Conservation (phyloP, 2,797 vertebrate genomes). For the Eurystomus glaucurus region DNA sequence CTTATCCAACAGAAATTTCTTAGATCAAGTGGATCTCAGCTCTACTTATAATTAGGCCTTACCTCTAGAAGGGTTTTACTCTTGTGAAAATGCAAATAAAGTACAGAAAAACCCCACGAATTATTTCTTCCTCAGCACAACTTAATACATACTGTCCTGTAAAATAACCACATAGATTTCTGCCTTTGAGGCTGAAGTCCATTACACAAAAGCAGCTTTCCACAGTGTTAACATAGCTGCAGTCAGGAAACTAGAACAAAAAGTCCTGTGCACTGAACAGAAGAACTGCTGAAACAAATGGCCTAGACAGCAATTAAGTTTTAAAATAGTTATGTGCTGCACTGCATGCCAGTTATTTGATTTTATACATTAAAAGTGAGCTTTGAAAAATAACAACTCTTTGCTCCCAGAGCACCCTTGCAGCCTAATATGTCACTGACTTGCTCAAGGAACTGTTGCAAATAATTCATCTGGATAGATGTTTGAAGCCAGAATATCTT, state of each 20-base stretch:
- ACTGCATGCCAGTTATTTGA: background rate
- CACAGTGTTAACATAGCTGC: background rate
- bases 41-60: background rate
- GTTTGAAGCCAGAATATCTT: background rate
- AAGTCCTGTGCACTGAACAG: slow-evolving; percentile 49
- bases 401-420: background rate
- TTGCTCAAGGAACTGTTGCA: slow-evolving; percentile 20
- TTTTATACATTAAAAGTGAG: slow-evolving; percentile 18
- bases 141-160: background rate
- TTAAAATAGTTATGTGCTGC: slow-evolving; percentile 26
- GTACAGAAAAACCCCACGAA: background rate
- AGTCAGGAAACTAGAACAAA: slow-evolving; percentile 55
- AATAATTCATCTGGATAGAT: slow-evolving; percentile 21
- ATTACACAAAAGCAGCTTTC: background rate
- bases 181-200: slow-evolving; percentile 3
- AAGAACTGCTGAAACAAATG: background rate
- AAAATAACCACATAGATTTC: slow-evolving; percentile 18
- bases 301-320: slow-evolving; percentile 35
- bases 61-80: background rate
- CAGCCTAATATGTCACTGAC: background rate
- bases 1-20: background rate
- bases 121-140: background rate
- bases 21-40: background rate
- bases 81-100: background rate
- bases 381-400: slow-evolving; percentile 25